Percentiles rank a stretch among this genome's conserved stretches.
Evolutionary conservation across 2,113 vertebrate species (phyloP).

Genomic region (Halichoeres trimaculatus): DNA sequence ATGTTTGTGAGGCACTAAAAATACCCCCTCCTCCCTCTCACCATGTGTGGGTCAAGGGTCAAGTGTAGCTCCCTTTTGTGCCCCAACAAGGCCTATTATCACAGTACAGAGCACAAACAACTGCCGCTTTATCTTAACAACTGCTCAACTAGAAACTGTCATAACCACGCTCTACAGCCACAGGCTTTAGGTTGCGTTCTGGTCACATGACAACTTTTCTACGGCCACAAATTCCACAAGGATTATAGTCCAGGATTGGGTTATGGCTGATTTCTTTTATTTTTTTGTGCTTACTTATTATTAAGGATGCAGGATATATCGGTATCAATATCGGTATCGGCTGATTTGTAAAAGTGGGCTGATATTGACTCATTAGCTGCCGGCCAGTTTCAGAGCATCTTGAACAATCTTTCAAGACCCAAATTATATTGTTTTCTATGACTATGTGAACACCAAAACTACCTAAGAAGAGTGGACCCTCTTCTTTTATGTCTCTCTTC

Average conservation of each 20-base stretch:
- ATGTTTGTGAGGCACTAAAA: constrained; percentile 55
- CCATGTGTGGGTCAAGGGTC: constrained; percentile 65
- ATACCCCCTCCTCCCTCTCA: constrained; percentile 49
- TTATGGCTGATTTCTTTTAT: neutral
- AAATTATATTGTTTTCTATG: too few species aligned
- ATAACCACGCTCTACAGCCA: constrained; percentile 9
- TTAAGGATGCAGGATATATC: too few species aligned
- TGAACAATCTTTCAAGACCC: too few species aligned
- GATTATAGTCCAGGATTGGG: neutral
- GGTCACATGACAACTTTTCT: constrained; percentile 19
- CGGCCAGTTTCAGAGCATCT: too few species aligned
- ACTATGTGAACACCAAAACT: too few species aligned
- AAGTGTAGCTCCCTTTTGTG: constrained; percentile 63
- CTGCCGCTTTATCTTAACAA: constrained; percentile 37
- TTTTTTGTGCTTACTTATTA: too few species aligned
- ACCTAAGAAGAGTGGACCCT: too few species aligned
- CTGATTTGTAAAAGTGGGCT: too few species aligned
- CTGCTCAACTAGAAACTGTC: constrained; percentile 61
- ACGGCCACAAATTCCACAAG: constrained; percentile 7
- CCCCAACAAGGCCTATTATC: constrained; percentile 63
- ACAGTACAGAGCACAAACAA: constrained; percentile 69
- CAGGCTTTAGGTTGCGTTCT: neutral
- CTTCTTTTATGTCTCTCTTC: too few species aligned
- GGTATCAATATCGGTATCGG: too few species aligned
- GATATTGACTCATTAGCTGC: too few species aligned